Conservation (phyloP, 2,797 vertebrate species). For the Pseudochaenichthys georgianus region DNA sequence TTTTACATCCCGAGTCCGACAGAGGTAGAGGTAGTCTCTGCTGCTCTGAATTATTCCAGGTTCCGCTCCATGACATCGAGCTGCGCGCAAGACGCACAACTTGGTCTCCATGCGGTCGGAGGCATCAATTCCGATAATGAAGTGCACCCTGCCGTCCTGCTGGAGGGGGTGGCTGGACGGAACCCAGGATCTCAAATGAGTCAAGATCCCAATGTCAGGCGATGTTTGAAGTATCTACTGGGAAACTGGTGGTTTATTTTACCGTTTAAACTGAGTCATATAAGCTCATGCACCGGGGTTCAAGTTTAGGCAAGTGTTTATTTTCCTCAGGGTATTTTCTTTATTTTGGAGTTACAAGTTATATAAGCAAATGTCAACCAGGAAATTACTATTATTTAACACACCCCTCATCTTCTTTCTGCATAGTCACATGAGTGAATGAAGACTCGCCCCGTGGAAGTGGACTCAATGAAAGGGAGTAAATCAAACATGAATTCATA, state of each 20-base stretch:
- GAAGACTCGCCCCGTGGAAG: conserved; percentile 39
- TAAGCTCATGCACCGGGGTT: not conserved
- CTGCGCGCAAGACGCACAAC: conserved; percentile 49
- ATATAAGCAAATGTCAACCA: not conserved
- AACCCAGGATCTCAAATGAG: conserved; percentile 36
- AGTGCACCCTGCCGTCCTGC: conserved; percentile 5
- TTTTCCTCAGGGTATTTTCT: not conserved
- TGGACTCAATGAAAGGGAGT: conserved; percentile 25
- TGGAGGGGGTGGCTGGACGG: conserved; percentile 21
- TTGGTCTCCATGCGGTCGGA: conserved; percentile 28
- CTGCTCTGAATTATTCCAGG: not conserved
- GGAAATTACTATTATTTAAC: not conserved
- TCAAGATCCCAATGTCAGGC: conserved; percentile 16
- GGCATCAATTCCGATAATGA: conserved; percentile 26
- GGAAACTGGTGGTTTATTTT: no score
- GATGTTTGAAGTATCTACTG: no score
- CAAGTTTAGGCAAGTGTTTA: not conserved
- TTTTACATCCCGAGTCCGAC: conserved; percentile 31
- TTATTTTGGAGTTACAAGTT: not conserved
- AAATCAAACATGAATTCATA: not conserved
- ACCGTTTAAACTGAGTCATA: no score
- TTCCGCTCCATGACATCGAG: conserved; percentile 9
- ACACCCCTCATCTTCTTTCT: not conserved
- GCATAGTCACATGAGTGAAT: conserved; percentile 22
- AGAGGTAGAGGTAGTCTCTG: conserved; percentile 1